Evolutionary conservation across 2,888 invertebrate species (phyloP), one percentile per base, ranked within the genome.

Genomic region (Abrostola triplasia): DNA sequence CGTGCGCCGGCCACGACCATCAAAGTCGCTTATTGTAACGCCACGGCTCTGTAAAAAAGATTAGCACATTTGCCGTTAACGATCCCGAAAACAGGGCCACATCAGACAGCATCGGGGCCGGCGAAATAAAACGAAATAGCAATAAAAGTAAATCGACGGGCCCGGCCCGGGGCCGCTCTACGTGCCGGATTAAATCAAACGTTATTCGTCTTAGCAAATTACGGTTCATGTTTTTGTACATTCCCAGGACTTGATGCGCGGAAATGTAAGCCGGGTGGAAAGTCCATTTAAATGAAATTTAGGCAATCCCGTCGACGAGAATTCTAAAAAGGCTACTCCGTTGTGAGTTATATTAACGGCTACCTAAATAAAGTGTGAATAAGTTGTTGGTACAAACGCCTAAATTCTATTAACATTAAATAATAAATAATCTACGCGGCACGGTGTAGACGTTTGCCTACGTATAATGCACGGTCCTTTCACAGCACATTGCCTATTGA

Each of bases 131-230:
- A 92, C 92, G 91, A 87, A 92, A 92, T 90, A 90, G 91, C 90
- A 91, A 92, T 93, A 92, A 93, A 94, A 93, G 92, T 91, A 92
- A 92, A 94, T 93, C 92, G 93, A 90, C 90, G 88, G 85, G 83
- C 85, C 88, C 84, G 83, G 84, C 86, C 81, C 76, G 80, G 78
- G 85, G 84, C 79, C 81, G 84, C 81, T 84, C 90, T 89, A 91
- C 91, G 92, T 91, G 92, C 90, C 87, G 91, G 91, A 92, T 92
- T 91, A 93, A 93, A 92, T 92, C 93, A 93, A 92, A 93, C 92
- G 89, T 92, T 93, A 92, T 92, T 92, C 90, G 92, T 92, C 92
- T 92, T 92, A 92, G 91, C 90, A 93, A 93, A 93, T 93, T 93
- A 92, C 90, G 90, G 88, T 89, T 88, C 87, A 87, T 89, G 91